Base-by-base conservation (phyloP, 2,888 invertebrate species). In the Dorcus parallelipipedus region DNA sequence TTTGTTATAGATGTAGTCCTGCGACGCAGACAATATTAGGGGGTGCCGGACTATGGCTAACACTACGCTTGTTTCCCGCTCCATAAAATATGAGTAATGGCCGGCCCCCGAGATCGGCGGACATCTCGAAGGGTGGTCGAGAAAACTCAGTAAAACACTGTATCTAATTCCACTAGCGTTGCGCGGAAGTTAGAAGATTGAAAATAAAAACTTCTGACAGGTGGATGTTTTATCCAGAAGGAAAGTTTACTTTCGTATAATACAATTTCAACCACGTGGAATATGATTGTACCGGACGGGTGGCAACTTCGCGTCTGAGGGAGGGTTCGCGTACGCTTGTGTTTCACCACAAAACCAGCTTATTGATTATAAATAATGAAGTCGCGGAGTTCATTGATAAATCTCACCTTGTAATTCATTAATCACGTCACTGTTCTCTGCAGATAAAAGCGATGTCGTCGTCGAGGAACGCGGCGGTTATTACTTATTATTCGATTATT, bases 351-450 rank as follows among this genome's bases (percentile, higher is more conserved):
- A 50, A 62, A 64, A 64, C 26, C 59, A 59, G 62, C 57, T 61
- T 64, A 64, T 64, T 62, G 64, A 64, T 64, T 64, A 64, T 62
- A 61, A 64, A 64, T 64, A 64, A 64, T 61, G 63, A 64, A 64
- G 60, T 61, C 59, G 59, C 61, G 62, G 33, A 40, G 52, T 38
- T 39, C 57, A 60, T 59, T 59, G 58, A 61, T 63, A 63, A 62
- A 63, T 59, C 59, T 57, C 56, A 59, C 62, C 62, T 63, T 54
- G 49, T 47, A 58, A 63, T 63, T 59, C 63, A 65, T 65, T 65
- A 65, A 65, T 65, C 64, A 61, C 58, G 42, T 50, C 53, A 42
- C 63, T 65, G 64, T 59, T 60, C 55, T 50, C 42, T 40, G 41
- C 56, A 63, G 64, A 65, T 65, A 65, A 65, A 65, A 59, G 64